phyloP scores from a whole-genome alignment of 2,888 invertebrate genomes.

The Drosophila incognita region DNA sequence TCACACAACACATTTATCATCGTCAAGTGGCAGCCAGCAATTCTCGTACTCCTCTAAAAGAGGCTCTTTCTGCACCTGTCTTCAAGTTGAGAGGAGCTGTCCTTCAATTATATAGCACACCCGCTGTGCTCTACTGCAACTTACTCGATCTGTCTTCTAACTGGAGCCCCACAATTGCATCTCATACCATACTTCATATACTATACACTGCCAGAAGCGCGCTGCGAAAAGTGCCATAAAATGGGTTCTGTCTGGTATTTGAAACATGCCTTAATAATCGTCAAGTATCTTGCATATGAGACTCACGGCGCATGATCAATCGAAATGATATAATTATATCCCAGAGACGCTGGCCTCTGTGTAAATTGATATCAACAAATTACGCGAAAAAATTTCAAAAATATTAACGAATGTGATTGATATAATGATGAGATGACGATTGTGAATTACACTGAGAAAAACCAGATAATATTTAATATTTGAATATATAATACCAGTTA shows the following conservation, averaged over 20 bases:
- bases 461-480: background rate
- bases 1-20: slow-evolving; percentile 75
- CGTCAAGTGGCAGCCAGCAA: slow-evolving; percentile 60
- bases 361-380: slow-evolving; percentile 82
- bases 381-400: slow-evolving; percentile 79
- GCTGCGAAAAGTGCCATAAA: background rate
- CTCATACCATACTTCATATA: background rate
- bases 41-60: slow-evolving; percentile 5
- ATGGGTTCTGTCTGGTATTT: slow-evolving; percentile 50
- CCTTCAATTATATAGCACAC: slow-evolving; percentile 79
- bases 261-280: slow-evolving; percentile 49
- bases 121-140: slow-evolving; percentile 68
- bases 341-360: slow-evolving; percentile 52
- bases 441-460: slow-evolving; percentile 54
- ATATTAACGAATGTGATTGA: slow-evolving; percentile 80
- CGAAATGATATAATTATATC: slow-evolving; percentile 80
- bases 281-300: slow-evolving; percentile 30
- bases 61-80: slow-evolving; percentile 70
- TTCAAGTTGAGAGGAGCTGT: slow-evolving; percentile 53
- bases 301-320: slow-evolving; percentile 75
- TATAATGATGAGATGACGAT: slow-evolving; percentile 76
- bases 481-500: background rate
- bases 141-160: slow-evolving; percentile 47
- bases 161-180: slow-evolving; percentile 48
- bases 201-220: slow-evolving; percentile 54